Evolutionary conservation across 2,113 vertebrate species (phyloP).

Genomic region (Sterna hirundo): DNA sequence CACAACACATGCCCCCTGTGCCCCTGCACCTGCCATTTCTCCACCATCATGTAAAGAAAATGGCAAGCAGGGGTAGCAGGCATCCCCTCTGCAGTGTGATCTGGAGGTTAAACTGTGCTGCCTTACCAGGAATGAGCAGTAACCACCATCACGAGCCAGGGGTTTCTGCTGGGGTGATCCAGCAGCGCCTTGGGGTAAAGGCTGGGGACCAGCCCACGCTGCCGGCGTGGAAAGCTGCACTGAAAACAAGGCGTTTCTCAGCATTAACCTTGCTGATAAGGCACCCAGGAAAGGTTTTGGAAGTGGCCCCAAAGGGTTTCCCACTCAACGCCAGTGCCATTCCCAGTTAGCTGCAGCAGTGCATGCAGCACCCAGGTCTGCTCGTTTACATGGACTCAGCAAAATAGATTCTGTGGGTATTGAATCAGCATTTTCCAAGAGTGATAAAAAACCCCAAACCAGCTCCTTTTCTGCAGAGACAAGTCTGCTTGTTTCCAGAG

Average conservation of each 20-base stretch:
- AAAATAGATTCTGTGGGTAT: neutral
- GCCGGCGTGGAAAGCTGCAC: neutral
- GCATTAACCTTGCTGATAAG: neutral
- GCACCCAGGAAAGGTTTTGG: neutral
- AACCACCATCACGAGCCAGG: accelerated
- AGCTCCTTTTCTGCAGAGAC: neutral
- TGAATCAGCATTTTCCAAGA: neutral
- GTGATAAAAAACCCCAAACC: neutral
- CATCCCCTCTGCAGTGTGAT: neutral
- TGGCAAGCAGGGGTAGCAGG: neutral
- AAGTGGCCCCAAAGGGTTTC: neutral
- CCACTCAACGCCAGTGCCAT: accelerated
- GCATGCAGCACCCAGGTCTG: neutral
- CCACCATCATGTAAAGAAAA: neutral
- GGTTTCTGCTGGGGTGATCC: neutral
- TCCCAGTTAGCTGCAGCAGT: neutral
- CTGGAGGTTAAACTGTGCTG: neutral
- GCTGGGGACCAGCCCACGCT: neutral
- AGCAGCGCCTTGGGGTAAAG: neutral
- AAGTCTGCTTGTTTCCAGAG: neutral
- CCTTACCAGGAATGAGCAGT: neutral
- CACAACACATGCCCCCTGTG: neutral
- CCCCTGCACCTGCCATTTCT: neutral
- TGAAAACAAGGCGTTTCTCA: neutral
- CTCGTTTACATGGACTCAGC: neutral